Percentiles rank a stretch among this genome's conserved stretches.
Conservation (phyloP, 2,797 vertebrate genomes). For the Pseudochirops corinnae region DNA sequence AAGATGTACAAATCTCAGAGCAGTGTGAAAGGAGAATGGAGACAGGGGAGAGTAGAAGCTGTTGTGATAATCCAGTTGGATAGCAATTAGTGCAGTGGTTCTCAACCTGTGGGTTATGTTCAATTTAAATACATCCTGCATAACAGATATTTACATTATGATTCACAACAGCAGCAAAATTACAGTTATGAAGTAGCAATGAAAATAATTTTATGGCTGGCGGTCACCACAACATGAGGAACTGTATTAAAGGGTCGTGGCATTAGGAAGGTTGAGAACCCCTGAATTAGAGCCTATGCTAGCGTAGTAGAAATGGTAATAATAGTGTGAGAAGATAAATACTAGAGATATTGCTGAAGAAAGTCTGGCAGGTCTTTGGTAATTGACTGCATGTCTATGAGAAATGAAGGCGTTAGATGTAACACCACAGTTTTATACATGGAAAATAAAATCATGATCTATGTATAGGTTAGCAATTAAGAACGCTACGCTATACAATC, state of each 20-base stretch:
- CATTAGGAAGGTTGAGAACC: too few relatives aligned
- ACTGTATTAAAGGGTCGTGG: too few relatives aligned
- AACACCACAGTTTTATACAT: background rate
- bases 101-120: too few relatives aligned
- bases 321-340: background rate
- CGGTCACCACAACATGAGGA: too few relatives aligned
- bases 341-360: background rate
- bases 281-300: too few relatives aligned
- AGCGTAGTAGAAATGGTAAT: background rate
- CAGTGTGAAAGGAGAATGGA: background rate
- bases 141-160: too few relatives aligned
- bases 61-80: background rate
- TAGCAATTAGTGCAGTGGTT: background rate
- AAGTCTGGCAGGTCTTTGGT: background rate
- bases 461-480: constrained; percentile 14
- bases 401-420: background rate
- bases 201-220: too few relatives aligned
- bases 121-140: too few relatives aligned
- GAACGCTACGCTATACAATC: background rate
- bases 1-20: background rate
- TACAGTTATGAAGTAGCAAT: too few relatives aligned
- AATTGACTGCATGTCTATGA: background rate
- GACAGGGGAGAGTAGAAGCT: background rate
- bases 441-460: constrained; percentile 13
- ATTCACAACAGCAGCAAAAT: too few relatives aligned